These are phyloP conservation scores for Apeltes quadracus DNA, from an alignment of 2,113 vertebrate genomes.

Conservation along the genomic window DNA sequence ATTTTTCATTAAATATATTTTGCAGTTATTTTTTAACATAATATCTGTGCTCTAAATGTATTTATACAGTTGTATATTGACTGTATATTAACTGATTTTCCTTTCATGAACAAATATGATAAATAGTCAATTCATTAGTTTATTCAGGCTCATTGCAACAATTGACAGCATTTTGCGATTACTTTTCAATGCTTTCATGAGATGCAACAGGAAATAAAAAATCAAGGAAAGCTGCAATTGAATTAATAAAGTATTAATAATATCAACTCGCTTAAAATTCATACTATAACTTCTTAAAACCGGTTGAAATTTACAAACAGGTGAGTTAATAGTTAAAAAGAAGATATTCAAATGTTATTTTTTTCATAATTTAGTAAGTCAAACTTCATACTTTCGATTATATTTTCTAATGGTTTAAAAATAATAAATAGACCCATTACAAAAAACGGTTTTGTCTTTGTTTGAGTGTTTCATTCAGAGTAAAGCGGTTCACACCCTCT, in stretches of 20 bases:
- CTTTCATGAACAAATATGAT: neutral
- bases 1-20: neutral
- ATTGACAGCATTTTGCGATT: fast-evolving
- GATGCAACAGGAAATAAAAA: neutral
- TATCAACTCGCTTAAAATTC: neutral
- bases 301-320: neutral
- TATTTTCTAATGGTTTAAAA: neutral
- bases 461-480: neutral
- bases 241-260: neutral
- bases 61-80: neutral
- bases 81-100: neutral
- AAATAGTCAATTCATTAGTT: neutral
- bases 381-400: neutral
- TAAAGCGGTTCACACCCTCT: conserved; percentile 2
- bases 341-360: neutral
- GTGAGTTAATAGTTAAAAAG: neutral
- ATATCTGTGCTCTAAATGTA: neutral
- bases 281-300: neutral
- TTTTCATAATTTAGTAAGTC: neutral
- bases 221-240: neutral
- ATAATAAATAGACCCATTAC: neutral
- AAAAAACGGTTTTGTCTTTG: neutral
- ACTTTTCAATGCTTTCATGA: neutral
- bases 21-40: neutral
- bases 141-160: neutral